These are phyloP conservation scores for Hirtodrosophila trivittata DNA, from an alignment of 2,888 invertebrate species.

Conservation along the genomic window DNA sequence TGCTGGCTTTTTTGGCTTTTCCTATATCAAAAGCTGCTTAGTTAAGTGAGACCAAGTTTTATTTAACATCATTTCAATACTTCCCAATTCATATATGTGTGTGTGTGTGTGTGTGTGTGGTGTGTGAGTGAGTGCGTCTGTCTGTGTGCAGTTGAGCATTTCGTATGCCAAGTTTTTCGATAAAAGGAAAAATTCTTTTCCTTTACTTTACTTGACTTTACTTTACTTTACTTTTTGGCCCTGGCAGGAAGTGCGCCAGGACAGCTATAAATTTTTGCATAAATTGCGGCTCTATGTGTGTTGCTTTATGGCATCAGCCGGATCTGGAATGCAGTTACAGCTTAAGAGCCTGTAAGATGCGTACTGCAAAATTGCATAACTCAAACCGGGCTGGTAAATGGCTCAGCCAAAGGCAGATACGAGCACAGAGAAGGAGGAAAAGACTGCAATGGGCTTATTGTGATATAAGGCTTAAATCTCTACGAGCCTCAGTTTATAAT, in stretches of 20 bases:
- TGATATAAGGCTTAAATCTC: conserved; percentile 1
- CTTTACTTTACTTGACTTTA: conserved; percentile 21
- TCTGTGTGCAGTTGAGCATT: conserved; percentile 37
- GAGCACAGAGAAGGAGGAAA: not conserved
- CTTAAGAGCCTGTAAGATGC: conserved; percentile 59
- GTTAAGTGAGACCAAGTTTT: conserved; percentile 62
- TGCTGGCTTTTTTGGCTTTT: conserved; percentile 4
- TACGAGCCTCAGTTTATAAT: too few species aligned
- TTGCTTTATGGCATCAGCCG: conserved; percentile 64
- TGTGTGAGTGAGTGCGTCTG: conserved; percentile 24
- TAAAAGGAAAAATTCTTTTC: conserved; percentile 58
- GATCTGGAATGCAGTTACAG: conserved; percentile 65
- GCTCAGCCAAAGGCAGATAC: not conserved
- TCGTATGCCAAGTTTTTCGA: conserved; percentile 69
- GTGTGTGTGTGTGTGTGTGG: conserved; percentile 8
- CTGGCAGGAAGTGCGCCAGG: conserved; percentile 61
- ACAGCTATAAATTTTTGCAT: conserved; percentile 71
- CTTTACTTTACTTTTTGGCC: conserved; percentile 24
- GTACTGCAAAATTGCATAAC: conserved; percentile 60
- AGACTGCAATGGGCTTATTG: conserved; percentile 21
- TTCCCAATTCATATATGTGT: conserved; percentile 12
- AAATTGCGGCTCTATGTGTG: conserved; percentile 61
- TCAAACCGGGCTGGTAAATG: conserved; percentile 20
- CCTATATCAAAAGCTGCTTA: conserved; percentile 53
- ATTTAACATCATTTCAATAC: conserved; percentile 57